Evolutionary conservation across 2,888 invertebrate species (phyloP).

Genomic region (Cyrtodaria siliqua): DNA sequence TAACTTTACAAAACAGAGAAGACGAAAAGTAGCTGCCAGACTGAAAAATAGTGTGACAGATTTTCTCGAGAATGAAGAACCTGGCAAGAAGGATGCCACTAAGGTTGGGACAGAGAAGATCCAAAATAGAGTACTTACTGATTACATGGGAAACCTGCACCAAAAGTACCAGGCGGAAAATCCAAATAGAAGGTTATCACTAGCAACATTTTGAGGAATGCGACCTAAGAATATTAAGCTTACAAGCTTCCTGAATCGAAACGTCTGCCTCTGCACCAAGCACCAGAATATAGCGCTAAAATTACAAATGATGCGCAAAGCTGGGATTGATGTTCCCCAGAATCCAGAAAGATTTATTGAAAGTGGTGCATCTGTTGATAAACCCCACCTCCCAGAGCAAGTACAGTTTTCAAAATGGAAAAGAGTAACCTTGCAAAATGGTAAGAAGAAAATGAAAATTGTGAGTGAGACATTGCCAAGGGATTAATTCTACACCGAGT

Average conservation of each 20-base stretch:
- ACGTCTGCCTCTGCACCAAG: background rate
- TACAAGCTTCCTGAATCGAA: background rate
- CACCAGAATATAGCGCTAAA: background rate
- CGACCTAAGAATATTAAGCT: background rate
- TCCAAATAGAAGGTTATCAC: background rate
- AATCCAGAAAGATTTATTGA: no score
- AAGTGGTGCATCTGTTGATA: background rate
- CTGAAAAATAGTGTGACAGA: background rate
- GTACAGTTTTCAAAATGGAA: slow-evolving; percentile 11
- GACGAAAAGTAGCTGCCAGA: background rate
- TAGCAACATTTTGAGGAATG: background rate
- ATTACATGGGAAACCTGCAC: slow-evolving; percentile 10
- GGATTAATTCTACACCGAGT: slow-evolving; percentile 20
- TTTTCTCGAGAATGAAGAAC: background rate
- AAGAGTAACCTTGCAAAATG: slow-evolving; percentile 21
- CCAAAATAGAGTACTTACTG: background rate
- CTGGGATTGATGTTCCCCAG: background rate
- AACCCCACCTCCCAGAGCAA: background rate
- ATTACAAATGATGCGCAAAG: background rate
- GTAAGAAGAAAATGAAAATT: slow-evolving; percentile 32
- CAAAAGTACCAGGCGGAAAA: slow-evolving; percentile 8
- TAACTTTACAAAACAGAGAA: background rate
- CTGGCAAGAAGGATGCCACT: slow-evolving; percentile 1
- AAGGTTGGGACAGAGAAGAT: background rate
- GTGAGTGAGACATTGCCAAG: slow-evolving; percentile 7